Evolutionary conservation across 2,113 vertebrate species (phyloP), one percentile per base, ranked within the genome.

Genomic region (Geococcyx californianus): DNA sequence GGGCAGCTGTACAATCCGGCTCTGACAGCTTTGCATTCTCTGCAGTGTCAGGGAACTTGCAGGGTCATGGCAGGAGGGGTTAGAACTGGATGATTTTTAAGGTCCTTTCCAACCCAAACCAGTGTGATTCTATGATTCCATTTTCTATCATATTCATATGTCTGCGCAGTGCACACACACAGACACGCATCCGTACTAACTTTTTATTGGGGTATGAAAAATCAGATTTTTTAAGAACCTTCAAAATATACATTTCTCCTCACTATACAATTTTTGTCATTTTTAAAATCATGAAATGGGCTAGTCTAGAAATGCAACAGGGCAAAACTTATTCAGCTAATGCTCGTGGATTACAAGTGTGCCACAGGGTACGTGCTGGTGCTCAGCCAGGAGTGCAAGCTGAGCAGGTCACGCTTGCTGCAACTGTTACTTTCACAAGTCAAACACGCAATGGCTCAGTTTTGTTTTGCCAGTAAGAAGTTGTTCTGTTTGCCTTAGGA

Each of bases 321-420:
- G 25, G 29, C 23, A 67, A n/a, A 77, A 18, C 40, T 28, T n/a
- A 14, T 52, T 17, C 2, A 47, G 67, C 38, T 47, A n/a, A 13
- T 11, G 66, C 21, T 68, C 11, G 5, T 0, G n/a, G 79, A 0
- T 58, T 23, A 8, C 17, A 10, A 7, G 45, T 3, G 42, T n/a
- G 29, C 6, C 4, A 15, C 60, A 6, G 66, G 17, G 9, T 3
- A 51, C 1, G 0, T 20, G 52, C 23, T 47, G 63, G 54, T 21
- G 18, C 7, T 44, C 31, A 12, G 11, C 26, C 51, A 7, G 3
- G 12, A 9, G 60, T 2, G 7, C 9, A 8, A 19, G 25, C n/a
- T 7, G 51, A 25, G 47, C 12, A 2, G 20, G 20, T 11, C 11
- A 0, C 0, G 33, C 9, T n/a, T 11, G 58, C 10, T 55, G 52